phyloP scores from a whole-genome alignment of 2,113 vertebrate species.

The Aegotheles bennettii region DNA sequence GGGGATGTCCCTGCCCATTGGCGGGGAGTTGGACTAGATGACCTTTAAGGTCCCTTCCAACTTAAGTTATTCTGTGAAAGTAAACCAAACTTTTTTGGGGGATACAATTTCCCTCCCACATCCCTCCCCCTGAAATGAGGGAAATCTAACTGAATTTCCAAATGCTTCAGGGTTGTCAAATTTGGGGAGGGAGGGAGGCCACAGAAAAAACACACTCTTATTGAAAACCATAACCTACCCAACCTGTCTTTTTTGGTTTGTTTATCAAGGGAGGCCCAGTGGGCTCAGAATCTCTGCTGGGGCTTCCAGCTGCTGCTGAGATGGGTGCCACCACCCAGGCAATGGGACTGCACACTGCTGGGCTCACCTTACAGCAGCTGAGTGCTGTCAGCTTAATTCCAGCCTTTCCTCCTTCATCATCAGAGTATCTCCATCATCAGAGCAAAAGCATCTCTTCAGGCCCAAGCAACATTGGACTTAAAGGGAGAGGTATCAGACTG shows the following conservation, averaged over 20 bases:
- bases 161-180: neutral
- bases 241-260: neutral
- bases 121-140: neutral
- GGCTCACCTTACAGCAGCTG: neutral
- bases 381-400: neutral
- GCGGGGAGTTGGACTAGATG: too few species aligned
- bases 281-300: neutral
- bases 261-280: neutral
- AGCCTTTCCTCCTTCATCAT: neutral
- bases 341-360: neutral
- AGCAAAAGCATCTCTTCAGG: neutral
- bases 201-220: neutral
- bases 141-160: neutral
- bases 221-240: neutral
- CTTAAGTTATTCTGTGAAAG: too few species aligned
- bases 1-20: too few species aligned
- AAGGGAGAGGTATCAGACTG: neutral
- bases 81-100: neutral
- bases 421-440: fast-evolving
- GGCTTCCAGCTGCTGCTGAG: neutral
- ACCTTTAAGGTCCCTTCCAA: too few species aligned
- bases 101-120: neutral
- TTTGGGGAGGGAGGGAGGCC: neutral
- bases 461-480: neutral
- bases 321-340: neutral